These are phyloP conservation scores for Nothocercus julius DNA, from an alignment of 2,113 vertebrate genomes.

Conservation along the genomic window DNA sequence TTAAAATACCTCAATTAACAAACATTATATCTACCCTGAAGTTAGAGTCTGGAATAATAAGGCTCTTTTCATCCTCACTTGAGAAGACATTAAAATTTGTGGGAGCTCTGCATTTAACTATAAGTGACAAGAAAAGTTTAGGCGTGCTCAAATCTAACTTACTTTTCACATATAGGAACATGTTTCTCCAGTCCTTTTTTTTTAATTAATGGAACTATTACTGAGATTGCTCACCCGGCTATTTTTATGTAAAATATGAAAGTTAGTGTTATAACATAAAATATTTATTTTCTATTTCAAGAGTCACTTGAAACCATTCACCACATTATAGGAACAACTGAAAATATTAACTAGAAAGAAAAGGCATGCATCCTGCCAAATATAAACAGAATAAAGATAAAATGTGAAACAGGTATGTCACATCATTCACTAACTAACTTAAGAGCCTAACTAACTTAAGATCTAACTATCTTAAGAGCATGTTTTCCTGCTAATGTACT, in stretches of 20 bases:
- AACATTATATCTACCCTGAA: not conserved
- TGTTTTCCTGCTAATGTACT: not conserved
- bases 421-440: not conserved
- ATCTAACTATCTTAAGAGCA: not conserved
- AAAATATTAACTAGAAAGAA: not conserved
- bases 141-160: not conserved
- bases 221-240: not conserved
- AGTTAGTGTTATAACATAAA: not conserved
- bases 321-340: not conserved
- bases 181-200: not conserved
- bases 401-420: not conserved
- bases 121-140: not conserved
- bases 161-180: not conserved
- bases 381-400: not conserved
- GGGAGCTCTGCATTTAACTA: not conserved
- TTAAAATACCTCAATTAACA: not conserved
- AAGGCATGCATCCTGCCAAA: not conserved
- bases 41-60: not conserved
- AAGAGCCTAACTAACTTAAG: not conserved
- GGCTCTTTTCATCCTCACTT: not conserved
- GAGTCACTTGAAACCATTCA: not conserved
- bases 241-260: not conserved
- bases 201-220: not conserved
- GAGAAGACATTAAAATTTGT: not conserved
- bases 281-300: not conserved